Conservation (phyloP, 2,888 invertebrate species). For the Brachycybe producta region DNA sequence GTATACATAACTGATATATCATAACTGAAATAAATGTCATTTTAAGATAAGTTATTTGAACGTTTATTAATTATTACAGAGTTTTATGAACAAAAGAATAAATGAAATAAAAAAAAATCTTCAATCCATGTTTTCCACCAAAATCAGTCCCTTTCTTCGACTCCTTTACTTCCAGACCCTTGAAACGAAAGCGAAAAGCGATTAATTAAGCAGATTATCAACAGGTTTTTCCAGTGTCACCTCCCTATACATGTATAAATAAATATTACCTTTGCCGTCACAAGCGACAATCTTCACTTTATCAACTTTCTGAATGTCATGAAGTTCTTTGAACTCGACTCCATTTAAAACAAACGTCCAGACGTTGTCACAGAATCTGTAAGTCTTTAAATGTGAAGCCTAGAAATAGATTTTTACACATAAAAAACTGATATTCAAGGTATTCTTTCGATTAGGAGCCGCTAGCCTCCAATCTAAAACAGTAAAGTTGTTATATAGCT, state of each 20-base stretch:
- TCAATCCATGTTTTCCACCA: too few relatives aligned
- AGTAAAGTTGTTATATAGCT: too few relatives aligned
- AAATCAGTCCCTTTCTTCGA: conserved; percentile 1
- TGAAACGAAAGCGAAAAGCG: background rate
- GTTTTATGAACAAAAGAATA: too few relatives aligned
- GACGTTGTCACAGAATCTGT: conserved; percentile 98
- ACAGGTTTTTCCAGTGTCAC: background rate
- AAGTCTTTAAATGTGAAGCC: conserved; percentile 49
- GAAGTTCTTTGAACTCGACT: conserved; percentile 91
- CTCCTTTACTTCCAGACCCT: conserved; percentile 2
- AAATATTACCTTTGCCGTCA: conserved; percentile 76
- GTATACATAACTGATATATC: too few relatives aligned
- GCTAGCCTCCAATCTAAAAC: too few relatives aligned
- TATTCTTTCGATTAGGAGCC: too few relatives aligned
- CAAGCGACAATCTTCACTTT: conserved; percentile 96
- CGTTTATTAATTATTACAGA: too few relatives aligned
- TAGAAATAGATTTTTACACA: conserved; percentile 26
- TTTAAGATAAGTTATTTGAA: too few relatives aligned
- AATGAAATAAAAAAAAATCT: too few relatives aligned
- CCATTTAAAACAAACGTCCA: conserved; percentile 99
- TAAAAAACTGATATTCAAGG: background rate
- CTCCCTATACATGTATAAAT: background rate
- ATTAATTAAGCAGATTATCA: background rate
- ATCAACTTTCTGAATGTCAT: conserved; percentile 80
- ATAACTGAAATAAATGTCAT: too few relatives aligned